Base-by-base conservation (phyloP, 2,113 vertebrate species). In the Ptyas mucosa region DNA sequence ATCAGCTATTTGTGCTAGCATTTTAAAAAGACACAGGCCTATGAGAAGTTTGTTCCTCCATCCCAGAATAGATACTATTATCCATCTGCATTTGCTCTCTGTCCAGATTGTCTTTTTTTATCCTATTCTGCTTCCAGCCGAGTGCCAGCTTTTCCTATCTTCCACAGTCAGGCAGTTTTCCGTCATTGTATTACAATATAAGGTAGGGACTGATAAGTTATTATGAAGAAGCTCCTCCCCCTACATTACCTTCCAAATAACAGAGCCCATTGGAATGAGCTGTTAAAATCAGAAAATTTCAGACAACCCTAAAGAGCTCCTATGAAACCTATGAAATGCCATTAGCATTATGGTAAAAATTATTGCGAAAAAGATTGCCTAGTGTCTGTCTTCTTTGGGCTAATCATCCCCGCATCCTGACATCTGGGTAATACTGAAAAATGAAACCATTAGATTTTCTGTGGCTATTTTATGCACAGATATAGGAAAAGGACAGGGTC, bases 321-420 rank as follows among this genome's bases (percentile, higher is more conserved):
- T 61, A 23, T 52, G 39, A 34, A 34, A 15, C 12, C 29, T 87
- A 34, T 26, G 23, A 52, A 89, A 18, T 92, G 64, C 26, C 10
- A 0, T 0, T 94, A 90, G 85, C 34, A 58, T 61, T 81, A 46
- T 93, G 94, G 92, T 0, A 0, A 91, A 94, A 93, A n/a, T 0
- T 0, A 64, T 94, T 87, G 64, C 64, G 34, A 34, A 89, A 87
- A 61, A 92, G 58, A 12, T 69, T 93, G 85, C 49, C 92, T 94
- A 90, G 88, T 87, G 43, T 93, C 93, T 87, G n/a, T 93, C 93
- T 94, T 52, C 64, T 87, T 89, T 88, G 53, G 91, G 51, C 20
- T 57, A 43, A 58, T 55, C 53, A 91, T 90, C 51, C 12, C 87
- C 0, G 0, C 51, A 92, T 49, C 24, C 0, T 0, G 2, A 1